Evolutionary conservation across 2,888 invertebrate genomes (phyloP), one percentile per base, ranked within the genome.

Genomic region (Limnephilus marmoratus): DNA sequence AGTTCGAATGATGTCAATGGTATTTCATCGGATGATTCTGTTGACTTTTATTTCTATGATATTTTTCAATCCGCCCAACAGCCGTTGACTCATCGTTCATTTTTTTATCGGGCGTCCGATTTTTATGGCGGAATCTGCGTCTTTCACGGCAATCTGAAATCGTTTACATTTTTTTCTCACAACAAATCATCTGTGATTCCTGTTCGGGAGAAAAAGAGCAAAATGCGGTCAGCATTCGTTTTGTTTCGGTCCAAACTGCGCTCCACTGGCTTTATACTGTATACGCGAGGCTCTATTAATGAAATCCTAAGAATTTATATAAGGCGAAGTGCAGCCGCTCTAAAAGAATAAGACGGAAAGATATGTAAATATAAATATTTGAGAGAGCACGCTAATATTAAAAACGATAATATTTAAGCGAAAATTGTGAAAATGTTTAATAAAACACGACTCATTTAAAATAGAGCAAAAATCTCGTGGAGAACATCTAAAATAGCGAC

Each of bases 1-100:
- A 89, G 91, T 91, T 92, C 92, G 91, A 89, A 80, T 82, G 89
- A 90, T 91, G 91, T 92, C 92, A 90, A 90, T 91, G 92, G 89
- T 91, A 92, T 92, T 91, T 87, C 80, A 31, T 80, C 91, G 49
- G 83, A 91, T 90, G 68, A 34, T 80, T 45, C 41, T 85, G 82
- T 83, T 85, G 91, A 91, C 53, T 91, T 81, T 91, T 87, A 87
- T 91, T 90, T 81, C 49, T 24, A 49, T 9, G 29, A 37, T 82
- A 90, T 82, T 86, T 45, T 86, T 85, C 85, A 68, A 68, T 37
- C 29, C 68, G 68, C 68, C 68, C 68, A 49, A 34, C 45, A 80
- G 37, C 82, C 83, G 90, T 90, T 90, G 90, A 90, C 49, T 90
- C 90, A 90, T 53, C 83, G 31, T 53, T 34, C 53, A 90, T 81